Conservation (phyloP, 2,888 invertebrate species). For the Drosophila stalkeri region DNA sequence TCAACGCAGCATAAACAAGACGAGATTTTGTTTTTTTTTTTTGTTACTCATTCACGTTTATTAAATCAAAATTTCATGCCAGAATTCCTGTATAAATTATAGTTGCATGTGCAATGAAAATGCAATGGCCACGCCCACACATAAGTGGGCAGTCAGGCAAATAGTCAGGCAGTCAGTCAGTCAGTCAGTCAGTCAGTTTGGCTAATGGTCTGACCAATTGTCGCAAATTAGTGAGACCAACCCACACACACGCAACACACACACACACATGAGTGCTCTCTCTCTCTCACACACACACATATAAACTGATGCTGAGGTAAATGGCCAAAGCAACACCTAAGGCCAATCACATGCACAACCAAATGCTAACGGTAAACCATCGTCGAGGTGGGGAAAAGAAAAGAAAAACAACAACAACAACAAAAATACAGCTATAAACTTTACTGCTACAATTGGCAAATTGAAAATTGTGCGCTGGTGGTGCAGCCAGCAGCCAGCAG, state of each 20-base stretch:
- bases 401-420: background rate
- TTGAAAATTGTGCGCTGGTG: conserved; percentile 77
- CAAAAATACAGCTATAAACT: conserved; percentile 68
- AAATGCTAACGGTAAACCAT: conserved; percentile 63
- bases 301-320: conserved; percentile 20
- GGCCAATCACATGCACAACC: conserved; percentile 73
- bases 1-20: conserved; percentile 18
- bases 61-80: conserved; percentile 59
- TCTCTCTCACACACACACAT: background rate
- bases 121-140: conserved; percentile 63
- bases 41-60: conserved; percentile 23
- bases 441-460: conserved; percentile 82
- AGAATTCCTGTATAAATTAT: conserved; percentile 71
- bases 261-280: too few relatives aligned
- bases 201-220: conserved; percentile 75
- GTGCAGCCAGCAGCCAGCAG: conserved; percentile 38
- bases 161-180: conserved; percentile 24
- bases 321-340: conserved; percentile 69
- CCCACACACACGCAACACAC: conserved; percentile 40
- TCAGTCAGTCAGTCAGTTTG: conserved; percentile 29
- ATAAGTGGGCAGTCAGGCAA: conserved; percentile 21
- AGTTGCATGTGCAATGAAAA: conserved; percentile 34
- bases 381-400: background rate
- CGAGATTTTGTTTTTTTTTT: background rate
- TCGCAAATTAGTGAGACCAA: conserved; percentile 74